Evolutionary conservation across 2,888 invertebrate genomes (phyloP).

Genomic region (Andrena flavipes): DNA sequence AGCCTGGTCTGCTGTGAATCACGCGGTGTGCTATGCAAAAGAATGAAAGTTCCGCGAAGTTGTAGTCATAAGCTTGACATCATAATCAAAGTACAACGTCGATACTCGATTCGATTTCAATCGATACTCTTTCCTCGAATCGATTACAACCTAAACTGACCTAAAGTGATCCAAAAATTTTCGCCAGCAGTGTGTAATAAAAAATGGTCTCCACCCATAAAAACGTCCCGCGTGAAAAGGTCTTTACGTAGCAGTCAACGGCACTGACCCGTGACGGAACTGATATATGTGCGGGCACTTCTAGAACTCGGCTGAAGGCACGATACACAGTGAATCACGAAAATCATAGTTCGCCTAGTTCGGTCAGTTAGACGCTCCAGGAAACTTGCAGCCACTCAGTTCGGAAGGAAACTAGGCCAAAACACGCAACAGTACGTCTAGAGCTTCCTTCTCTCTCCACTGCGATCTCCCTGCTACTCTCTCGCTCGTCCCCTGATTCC

Average conservation of each 20-base stretch:
- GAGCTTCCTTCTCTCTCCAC: slow-evolving; percentile 39
- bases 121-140: too few species aligned
- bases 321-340: neutral
- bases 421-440: slow-evolving; percentile 66
- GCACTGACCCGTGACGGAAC: too few species aligned
- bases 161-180: too few species aligned
- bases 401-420: slow-evolving; percentile 64
- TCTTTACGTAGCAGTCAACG: neutral
- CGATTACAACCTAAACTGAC: too few species aligned
- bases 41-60: slow-evolving; percentile 56
- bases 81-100: neutral
- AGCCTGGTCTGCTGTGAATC: slow-evolving; percentile 62
- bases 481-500: slow-evolving; percentile 22
- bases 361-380: slow-evolving; percentile 30
- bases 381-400: slow-evolving; percentile 34
- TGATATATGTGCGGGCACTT: neutral
- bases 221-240: too few species aligned
- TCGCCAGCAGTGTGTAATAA: too few species aligned
- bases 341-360: slow-evolving; percentile 7
- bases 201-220: too few species aligned
- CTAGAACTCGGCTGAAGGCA: neutral
- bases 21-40: slow-evolving; percentile 53
- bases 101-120: neutral
- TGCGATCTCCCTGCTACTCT: slow-evolving; percentile 25
- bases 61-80: slow-evolving; percentile 17